A percentile compares a stretch with the other conserved stretches of the same genome.
Evolutionary conservation across 2,888 invertebrate species (phyloP).

Genomic region (Eupithecia dodoneata): DNA sequence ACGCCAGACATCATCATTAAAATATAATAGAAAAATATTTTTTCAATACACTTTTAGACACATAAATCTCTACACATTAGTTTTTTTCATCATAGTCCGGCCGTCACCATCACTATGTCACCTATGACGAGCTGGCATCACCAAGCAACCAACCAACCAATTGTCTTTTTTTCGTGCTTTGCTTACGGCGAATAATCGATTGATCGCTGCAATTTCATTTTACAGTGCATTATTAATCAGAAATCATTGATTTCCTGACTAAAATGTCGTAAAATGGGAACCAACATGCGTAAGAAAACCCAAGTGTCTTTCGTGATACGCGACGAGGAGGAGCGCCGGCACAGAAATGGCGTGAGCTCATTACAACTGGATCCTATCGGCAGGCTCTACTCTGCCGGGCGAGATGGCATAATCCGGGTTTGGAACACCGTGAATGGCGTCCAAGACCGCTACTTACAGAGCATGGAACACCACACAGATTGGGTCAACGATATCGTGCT

Average conservation of each 20-base stretch:
- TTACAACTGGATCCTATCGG: slow-evolving; percentile 95
- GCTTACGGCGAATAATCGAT: background rate
- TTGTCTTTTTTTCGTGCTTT: background rate
- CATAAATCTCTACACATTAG: too few species aligned
- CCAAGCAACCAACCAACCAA: too few species aligned
- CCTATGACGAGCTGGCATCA: too few species aligned
- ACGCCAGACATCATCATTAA: too few species aligned
- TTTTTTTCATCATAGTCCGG: too few species aligned
- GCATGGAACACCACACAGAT: slow-evolving; percentile 99
- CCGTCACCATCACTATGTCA: too few species aligned
- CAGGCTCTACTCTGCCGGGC: slow-evolving; percentile 96
- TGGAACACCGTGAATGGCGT: slow-evolving; percentile 88
- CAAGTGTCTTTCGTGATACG: slow-evolving; percentile 99
- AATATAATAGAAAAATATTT: too few species aligned
- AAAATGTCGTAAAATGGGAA: slow-evolving; percentile 83
- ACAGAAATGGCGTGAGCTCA: slow-evolving; percentile 98
- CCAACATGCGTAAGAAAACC: slow-evolving; percentile 82
- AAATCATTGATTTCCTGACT: slow-evolving; percentile 60
- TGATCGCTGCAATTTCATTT: background rate
- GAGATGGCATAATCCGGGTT: slow-evolving; percentile 98
- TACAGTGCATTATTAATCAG: slow-evolving; percentile 30
- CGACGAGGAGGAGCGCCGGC: slow-evolving; percentile 96
- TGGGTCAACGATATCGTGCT: slow-evolving; percentile 99
- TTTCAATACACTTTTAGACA: too few species aligned
- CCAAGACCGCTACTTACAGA: slow-evolving; percentile 90